Conservation (phyloP, 2,113 vertebrate genomes). For the mouse (Mus musculus) region DNA sequence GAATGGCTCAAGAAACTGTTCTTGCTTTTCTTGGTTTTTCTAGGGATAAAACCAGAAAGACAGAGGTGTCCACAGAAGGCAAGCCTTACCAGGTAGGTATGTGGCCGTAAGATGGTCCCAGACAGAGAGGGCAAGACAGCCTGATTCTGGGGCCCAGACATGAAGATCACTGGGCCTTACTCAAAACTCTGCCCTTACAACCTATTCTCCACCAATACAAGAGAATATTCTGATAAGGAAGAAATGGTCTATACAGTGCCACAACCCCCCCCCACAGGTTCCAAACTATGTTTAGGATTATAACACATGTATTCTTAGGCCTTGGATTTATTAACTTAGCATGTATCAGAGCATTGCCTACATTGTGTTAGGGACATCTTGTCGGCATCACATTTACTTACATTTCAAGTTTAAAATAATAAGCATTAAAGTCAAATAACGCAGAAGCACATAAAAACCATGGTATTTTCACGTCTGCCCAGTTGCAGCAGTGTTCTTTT, state of each 20-base stretch:
- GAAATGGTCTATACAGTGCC: background rate
- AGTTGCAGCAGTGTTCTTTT: background rate
- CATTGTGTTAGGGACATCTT: background rate
- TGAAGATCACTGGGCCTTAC: background rate
- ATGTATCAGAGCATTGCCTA: background rate
- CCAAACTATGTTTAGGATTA: background rate
- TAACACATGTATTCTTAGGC: background rate
- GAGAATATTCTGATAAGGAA: background rate
- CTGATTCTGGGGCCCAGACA: background rate
- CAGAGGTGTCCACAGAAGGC: background rate
- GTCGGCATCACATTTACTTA: background rate
- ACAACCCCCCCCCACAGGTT: background rate
- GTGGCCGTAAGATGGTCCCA: too few species aligned
- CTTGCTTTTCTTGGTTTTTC: background rate
- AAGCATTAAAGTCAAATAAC: background rate
- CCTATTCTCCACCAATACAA: background rate
- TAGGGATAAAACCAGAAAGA: background rate
- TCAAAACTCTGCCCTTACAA: background rate
- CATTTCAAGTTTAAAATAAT: background rate
- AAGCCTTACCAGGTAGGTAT: background rate
- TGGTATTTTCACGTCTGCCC: too few species aligned
- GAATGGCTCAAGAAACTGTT: background rate
- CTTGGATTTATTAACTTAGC: background rate
- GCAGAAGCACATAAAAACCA: background rate
- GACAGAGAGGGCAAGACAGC: background rate